A percentile compares a stretch with the other conserved stretches of the same genome.
These are phyloP conservation scores for Biston stratarius DNA, from an alignment of 2,888 invertebrate species.

Conservation along the genomic window DNA sequence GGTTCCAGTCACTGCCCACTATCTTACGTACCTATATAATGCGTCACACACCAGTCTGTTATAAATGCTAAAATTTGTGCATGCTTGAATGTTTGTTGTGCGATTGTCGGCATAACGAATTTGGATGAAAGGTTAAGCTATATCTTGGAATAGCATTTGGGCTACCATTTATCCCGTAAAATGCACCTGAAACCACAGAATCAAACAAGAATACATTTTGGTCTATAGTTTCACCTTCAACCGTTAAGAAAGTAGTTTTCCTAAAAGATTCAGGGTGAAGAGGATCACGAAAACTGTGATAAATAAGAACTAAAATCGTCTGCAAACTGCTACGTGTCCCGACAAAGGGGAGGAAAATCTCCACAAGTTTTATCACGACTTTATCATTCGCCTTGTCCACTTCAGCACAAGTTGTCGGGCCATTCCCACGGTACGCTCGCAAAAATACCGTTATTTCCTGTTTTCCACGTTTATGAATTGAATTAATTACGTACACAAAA, in stretches of 20 bases:
- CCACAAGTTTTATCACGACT: conserved; percentile 45
- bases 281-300: conserved; percentile 40
- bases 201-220: no score
- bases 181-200: not conserved
- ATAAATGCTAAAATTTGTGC: no score
- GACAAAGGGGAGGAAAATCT: conserved; percentile 42
- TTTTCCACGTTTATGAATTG: conserved; percentile 13
- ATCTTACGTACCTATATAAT: no score
- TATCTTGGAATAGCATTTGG: no score
- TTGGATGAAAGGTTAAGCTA: no score
- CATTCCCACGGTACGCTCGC: conserved; percentile 29
- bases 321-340: conserved; percentile 46
- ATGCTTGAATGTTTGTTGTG: no score
- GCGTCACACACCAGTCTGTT: no score
- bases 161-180: no score
- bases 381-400: conserved; percentile 45
- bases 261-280: conserved; percentile 26
- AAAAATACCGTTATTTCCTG: conserved; percentile 26
- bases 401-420: conserved; percentile 26
- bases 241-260: not conserved
- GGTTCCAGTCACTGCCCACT: no score
- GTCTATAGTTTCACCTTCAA: no score
- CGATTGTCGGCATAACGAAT: no score
- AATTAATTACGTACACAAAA: conserved; percentile 39
- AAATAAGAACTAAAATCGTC: conserved; percentile 44